Evolutionary conservation across 2,797 vertebrate species (phyloP), one percentile per base, ranked within the genome.

Genomic region (Poeciliopsis turneri): DNA sequence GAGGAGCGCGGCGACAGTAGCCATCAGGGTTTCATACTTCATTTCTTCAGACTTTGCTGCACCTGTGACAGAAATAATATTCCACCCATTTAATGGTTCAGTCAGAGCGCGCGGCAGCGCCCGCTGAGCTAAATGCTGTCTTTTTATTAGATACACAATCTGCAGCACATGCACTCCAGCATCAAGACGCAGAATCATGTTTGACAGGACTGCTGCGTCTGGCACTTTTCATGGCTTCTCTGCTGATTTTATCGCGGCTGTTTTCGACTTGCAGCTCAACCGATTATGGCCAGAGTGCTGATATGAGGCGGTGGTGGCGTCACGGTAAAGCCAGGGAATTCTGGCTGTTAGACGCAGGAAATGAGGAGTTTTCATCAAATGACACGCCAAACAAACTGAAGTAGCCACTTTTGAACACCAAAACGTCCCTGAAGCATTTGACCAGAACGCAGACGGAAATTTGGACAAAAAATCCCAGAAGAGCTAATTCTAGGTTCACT

Each of bases 1-100:
- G 55, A 39, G 61, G 20, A 66, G 51, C 16, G 45, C n/a, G 43
- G 51, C 53, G 61, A 28, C 33, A 45, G 73, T 41, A 59, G 61
- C 25, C 74, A 64, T 66, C 33, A 36, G 41, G 28, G 13, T 43
- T 72, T 41, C 41, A 36, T 70, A 45, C 8, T 43, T 30, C 0
- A 75, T 71, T 72, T 49, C 10, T 78, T 68, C 39, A 51, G 16
- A 53, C 47, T 28, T 76, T 72, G 23, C 71, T 43, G 30, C 66
- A 82, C 72, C 68, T 77, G 51, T 53, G 71, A 72, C 39, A 68
- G 61, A 76, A 76, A 39, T 59, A 47, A 75, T 64, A 64, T 64
- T 45, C 41, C 57, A n/a, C 30, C 30, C 33, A 39, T 76, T 39
- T 47, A 76, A 61, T 64, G 43, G 47, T 49, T 64, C 41, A 70